These are phyloP conservation scores for Miniopterus natalensis DNA, from an alignment of 2,113 vertebrate species.

Conservation along the genomic window DNA sequence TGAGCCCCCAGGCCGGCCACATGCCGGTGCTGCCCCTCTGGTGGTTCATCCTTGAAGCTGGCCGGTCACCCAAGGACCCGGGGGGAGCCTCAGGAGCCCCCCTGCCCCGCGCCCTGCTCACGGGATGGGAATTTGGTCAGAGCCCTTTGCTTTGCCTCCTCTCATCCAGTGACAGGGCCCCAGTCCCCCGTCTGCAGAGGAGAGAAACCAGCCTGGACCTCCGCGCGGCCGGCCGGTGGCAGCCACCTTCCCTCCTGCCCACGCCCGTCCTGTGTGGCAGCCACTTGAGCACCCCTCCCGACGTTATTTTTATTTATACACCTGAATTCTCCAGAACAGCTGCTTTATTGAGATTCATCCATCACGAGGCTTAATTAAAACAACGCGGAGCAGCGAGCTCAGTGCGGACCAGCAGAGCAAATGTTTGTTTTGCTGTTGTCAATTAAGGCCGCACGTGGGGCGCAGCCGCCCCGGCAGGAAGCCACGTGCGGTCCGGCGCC, in stretches of 20 bases:
- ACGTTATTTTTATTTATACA: constrained; percentile 15
- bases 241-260: neutral
- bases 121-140: rapidly evolving
- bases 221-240: neutral
- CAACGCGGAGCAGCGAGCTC: neutral
- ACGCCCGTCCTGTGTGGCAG: neutral
- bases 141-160: too few species aligned
- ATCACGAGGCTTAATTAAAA: constrained; percentile 67
- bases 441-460: neutral
- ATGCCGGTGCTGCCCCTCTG: rapidly evolving
- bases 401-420: constrained; percentile 4
- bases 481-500: rapidly evolving
- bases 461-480: neutral
- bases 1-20: rapidly evolving
- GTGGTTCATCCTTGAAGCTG: rapidly evolving
- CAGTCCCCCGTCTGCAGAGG: rapidly evolving
- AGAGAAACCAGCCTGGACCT: neutral
- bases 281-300: neutral
- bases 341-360: constrained; percentile 42
- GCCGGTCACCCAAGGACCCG: rapidly evolving
- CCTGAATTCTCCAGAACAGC: neutral
- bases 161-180: rapidly evolving
- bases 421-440: constrained; percentile 71
- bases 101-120: rapidly evolving
- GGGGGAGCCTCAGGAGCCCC: neutral